Base-by-base conservation (phyloP, 2,113 vertebrate species). In the Illadopsis cleaveri region DNA sequence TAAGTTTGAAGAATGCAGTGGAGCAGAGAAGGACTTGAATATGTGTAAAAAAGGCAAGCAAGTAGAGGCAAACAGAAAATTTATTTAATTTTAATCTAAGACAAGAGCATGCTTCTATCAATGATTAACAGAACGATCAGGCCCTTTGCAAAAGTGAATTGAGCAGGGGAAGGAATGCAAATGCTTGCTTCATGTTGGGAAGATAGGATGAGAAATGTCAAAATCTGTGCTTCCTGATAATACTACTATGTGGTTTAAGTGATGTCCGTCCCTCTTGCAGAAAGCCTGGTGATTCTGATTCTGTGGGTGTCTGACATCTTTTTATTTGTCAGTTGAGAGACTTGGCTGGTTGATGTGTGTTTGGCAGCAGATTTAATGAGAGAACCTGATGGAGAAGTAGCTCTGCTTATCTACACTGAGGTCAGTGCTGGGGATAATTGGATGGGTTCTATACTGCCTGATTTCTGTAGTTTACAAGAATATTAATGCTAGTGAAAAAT, bases 341-440 rank as follows among this genome's bases (percentile, higher is more conserved):
- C 27, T 61, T 14, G 6, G 17, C 37, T n/a, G 45, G 60, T 90
- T 91, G 81, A 60, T 66, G 82, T 28, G 30, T 80, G 38, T 90
- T 92, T 93, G 91, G 71, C 75, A 90, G 66, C 79, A 88, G 57
- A 82, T 80, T 65, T 93, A 94, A 82, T 72, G 79, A 92, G 35
- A 71, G 17, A 27, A 28, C 50, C 80, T 62, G 57, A 86, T 91
- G 50, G 72, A 94, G 72, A 5, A 72, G 83, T 35, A 42, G 48
- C 68, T 95, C 58, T 86, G 68, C 90, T 92, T 64, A 88, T 80
- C 82, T 90, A 77, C 48, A 10, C 62, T 13, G 76, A 92, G 80
- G 82, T 90, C 89, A 64, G 0, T 37, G 47, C 68, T 83, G 50
- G 60, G 71, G 72, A 73, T 95, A 93, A 92, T 31, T 89, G 89